A percentile compares a stretch with the other conserved stretches of the same genome.
Conservation (phyloP, 2,797 vertebrate species). For the Vultur gryphus region DNA sequence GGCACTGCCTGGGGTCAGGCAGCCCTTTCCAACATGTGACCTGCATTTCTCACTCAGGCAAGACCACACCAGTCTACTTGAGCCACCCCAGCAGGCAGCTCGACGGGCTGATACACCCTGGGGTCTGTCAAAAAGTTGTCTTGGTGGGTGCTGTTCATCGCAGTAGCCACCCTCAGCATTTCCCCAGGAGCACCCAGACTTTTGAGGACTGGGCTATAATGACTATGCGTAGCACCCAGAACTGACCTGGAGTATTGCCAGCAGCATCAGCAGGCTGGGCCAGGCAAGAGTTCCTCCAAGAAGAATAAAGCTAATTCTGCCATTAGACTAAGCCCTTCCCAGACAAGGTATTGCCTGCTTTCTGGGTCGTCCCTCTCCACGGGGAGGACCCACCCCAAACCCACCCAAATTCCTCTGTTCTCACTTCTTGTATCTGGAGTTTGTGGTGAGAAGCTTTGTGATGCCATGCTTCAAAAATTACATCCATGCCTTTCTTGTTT, state of each 20-base stretch:
- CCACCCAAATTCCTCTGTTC: conserved; percentile 1
- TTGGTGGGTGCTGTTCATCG: not conserved
- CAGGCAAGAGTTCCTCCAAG: not conserved
- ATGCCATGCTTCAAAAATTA: conserved; percentile 3
- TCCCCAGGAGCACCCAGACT: not conserved
- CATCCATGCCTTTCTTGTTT: conserved; percentile 6
- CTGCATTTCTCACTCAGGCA: not conserved
- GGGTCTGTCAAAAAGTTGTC: not conserved
- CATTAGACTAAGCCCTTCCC: not conserved
- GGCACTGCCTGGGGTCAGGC: not conserved
- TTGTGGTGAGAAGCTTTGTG: not conserved
- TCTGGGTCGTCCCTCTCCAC: not conserved
- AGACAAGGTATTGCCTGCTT: not conserved
- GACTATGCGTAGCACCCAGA: not conserved
- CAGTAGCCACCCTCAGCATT: not conserved
- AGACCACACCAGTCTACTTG: not conserved
- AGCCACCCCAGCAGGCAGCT: not conserved
- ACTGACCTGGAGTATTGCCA: not conserved
- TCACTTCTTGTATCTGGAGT: not conserved
- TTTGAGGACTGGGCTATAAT: not conserved
- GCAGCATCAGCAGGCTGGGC: not conserved
- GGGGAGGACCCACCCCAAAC: not conserved
- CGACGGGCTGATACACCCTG: not conserved
- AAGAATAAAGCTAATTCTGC: not conserved
- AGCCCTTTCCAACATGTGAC: not conserved